Base-by-base conservation (phyloP, 1,140 invertebrate species). In the Drosophila yakuba region DNA sequence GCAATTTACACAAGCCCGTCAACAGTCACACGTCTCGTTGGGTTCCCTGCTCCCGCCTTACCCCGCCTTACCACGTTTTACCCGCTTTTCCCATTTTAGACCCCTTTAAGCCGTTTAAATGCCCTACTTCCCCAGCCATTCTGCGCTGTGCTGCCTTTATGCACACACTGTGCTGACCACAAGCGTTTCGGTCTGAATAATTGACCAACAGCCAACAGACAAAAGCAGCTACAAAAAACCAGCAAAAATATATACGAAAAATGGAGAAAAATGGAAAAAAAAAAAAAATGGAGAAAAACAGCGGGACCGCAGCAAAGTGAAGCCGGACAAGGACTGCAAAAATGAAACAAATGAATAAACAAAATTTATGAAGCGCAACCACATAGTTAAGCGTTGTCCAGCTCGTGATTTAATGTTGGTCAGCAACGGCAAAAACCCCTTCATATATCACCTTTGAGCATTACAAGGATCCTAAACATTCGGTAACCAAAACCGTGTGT, bases 121-220 rank as follows among this genome's bases (percentile, higher is more conserved):
- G 76, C 55, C 67, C 58, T 68, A 66, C 59, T 66, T 59, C 38
- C 58, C 54, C 32, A 4, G 20, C 11, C 28, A 10, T 43, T 20
- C 55, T 41, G 52, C 51, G 52, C 51, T 41, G 52, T 47, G 52
- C 51, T 38, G 43, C 55, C 50, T 45, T 43, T 45, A 11, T 51
- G 59, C 68, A 41, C 36, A 50, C 51, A 57, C 58, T 74, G 43
- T 68, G 64, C 55, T 72, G 78, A 88, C 83, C 83, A 60, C 83
- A 88, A 89, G 75, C 66, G 76, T 56, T 73, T 76, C 47, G 79
- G 84, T 83, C 81, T 88, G 80, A 88, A 88, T 88, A 88, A 88
- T 88, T 88, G 76, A 88, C 84, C 83, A 83, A 71, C 45, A 72
- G 52, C 84, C 83, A 83, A 71, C 45, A 72, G 52, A 71, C 52